Base-by-base conservation (phyloP, 2,797 vertebrate genomes). In the Cygnus olor region DNA sequence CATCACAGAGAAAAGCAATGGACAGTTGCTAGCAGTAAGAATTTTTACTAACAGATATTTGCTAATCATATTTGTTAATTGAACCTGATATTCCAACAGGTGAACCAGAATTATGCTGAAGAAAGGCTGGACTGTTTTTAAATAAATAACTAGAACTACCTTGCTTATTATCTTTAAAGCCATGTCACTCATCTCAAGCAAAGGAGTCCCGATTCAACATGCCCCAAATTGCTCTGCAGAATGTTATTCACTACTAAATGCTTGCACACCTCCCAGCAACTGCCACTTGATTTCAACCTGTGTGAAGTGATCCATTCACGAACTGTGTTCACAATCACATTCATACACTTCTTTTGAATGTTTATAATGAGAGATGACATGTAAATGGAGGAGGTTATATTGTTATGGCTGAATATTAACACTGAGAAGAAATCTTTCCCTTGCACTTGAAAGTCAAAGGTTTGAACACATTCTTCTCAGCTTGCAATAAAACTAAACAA, bases 131-230 rank as follows among this genome's bases (percentile, higher is more conserved):
- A 3, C 25, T 45, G 2, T 56, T 76, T 77, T 78, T 27, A 56
- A 87, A 87, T 24, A 45, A 80, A 28, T 30, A 93, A 70, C 1
- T 2, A 54, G 21, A 68, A 18, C 4, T 40, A n/a, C 12, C 5
- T 14, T 20, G 17, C 4, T 4, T 7, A 5, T 0, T 1, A 49
- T 24, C 21, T 78, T 70, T 83, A 71, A 88, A 70, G n/a, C 34
- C 45, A 27, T 12, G 28, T 32, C 61, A 22, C 24, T 88, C 88
- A 56, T 79, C 53, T 60, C 17, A 45, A 32, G 34, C 13, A 45
- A 51, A 38, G n/a, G 14, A 32, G 0, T 11, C 28, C 25, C n/a
- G 18, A 2, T 61, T 68, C 2, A 2, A 9, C 30, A 9, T 54
- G 24, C 15, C 54, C 36, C 4, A 3, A n/a, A 58, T n/a, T 45